Evolutionary conservation across 1,140 invertebrate genomes (phyloP).

Genomic region (Lepidotrigona ventralis): DNA sequence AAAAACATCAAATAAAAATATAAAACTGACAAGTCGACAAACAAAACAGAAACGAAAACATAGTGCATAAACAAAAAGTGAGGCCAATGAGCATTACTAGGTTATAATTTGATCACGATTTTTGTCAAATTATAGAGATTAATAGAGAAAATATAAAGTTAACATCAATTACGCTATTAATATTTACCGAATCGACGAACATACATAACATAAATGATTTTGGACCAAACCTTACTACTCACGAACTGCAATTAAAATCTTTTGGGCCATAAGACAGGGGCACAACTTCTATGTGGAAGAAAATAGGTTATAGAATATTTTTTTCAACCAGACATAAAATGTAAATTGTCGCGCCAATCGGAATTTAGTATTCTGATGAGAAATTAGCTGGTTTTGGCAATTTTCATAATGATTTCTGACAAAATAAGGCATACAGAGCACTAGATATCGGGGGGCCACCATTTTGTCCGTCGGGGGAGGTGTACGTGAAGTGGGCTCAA

Average conservation of each 20-base stretch:
- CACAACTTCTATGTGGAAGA: slow-evolving; percentile 59
- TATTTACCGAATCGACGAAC: slow-evolving; percentile 21
- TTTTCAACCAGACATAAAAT: slow-evolving; percentile 40
- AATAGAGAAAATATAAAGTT: slow-evolving; percentile 17
- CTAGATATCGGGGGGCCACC: slow-evolving; percentile 79
- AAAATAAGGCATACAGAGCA: slow-evolving; percentile 71
- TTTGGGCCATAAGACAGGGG: slow-evolving; percentile 69
- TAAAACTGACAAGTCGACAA: slow-evolving; percentile 44
- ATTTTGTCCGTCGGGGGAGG: slow-evolving; percentile 82
- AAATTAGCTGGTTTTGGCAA: slow-evolving; percentile 27
- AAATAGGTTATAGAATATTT: slow-evolving; percentile 73
- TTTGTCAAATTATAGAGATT: slow-evolving; percentile 48
- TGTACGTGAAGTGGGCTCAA: slow-evolving; percentile 79
- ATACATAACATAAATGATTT: slow-evolving; percentile 4
- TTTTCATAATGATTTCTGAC: slow-evolving; percentile 63
- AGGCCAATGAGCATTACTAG: slow-evolving; percentile 65
- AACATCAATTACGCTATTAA: slow-evolving; percentile 21
- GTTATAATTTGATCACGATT: slow-evolving; percentile 71
- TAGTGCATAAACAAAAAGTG: slow-evolving; percentile 71
- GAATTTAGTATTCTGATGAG: slow-evolving; percentile 36
- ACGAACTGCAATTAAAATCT: slow-evolving; percentile 70
- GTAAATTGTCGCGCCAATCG: slow-evolving; percentile 31
- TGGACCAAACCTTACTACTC: slow-evolving; percentile 51
- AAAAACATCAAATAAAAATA: not conserved
- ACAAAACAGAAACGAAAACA: slow-evolving; percentile 67